Percentiles rank a stretch among this genome's conserved stretches.
Conservation (phyloP, 2,888 invertebrate species). For the Volucella inflata region DNA sequence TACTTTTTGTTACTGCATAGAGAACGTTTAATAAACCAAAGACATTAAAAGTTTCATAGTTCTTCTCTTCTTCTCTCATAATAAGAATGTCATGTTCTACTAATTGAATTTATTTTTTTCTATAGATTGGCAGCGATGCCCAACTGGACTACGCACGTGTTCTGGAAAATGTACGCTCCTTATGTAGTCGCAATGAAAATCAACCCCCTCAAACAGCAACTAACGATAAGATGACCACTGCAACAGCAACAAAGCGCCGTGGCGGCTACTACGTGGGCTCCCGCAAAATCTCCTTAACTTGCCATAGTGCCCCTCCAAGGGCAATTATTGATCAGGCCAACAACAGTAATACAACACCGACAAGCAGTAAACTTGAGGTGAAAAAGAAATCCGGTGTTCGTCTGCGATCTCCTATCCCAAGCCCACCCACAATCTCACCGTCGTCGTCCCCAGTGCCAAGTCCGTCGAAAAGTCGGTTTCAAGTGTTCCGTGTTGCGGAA, state of each 20-base stretch:
- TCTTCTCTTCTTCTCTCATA: constrained; percentile 9
- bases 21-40: constrained; percentile 19
- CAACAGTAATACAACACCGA: constrained; percentile 76
- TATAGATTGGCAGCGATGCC: constrained; percentile 81
- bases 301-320: constrained; percentile 85
- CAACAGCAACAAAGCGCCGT: constrained; percentile 78
- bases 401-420: constrained; percentile 88
- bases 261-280: constrained; percentile 83
- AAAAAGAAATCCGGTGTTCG: constrained; percentile 84
- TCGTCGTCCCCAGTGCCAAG: constrained; percentile 88
- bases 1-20: constrained; percentile 47
- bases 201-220: constrained; percentile 79
- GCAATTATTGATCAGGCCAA: constrained; percentile 82
- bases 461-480: constrained; percentile 84
- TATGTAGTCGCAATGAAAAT: constrained; percentile 86
- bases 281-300: constrained; percentile 90
- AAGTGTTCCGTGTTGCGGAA: constrained; percentile 83
- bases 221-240: constrained; percentile 77
- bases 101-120: constrained; percentile 4
- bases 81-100: constrained; percentile 1
- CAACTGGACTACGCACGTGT: constrained; percentile 83
- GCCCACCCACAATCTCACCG: constrained; percentile 87
- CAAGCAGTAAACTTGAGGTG: constrained; percentile 80
- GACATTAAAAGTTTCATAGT: constrained; percentile 23
- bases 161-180: constrained; percentile 86